Evolutionary conservation across 2,113 vertebrate genomes (phyloP), one percentile per base, ranked within the genome.

Genomic region (Tragelaphus imberbis): DNA sequence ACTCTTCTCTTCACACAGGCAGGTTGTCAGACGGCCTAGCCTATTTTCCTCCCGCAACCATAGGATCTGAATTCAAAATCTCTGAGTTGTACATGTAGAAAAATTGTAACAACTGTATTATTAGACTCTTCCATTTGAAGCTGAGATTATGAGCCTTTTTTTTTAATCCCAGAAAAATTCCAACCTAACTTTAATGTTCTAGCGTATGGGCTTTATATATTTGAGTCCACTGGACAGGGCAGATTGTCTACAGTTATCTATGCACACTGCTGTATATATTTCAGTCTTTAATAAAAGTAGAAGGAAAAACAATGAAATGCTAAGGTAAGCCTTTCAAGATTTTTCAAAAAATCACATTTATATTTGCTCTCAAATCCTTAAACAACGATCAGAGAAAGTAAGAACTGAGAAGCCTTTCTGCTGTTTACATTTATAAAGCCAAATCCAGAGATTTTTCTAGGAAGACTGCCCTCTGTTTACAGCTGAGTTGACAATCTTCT

Each of bases 401-500:
- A 81, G 75, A 40, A 47, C 0, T n/a, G 47, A 94, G 25, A 75
- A 96, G 33, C 0, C 44, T 77, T 84, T 56, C 49, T 2, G 14
- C 4, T 59, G 53, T 49, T 97, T 36, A 36, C 0, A 75, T 11
- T 89, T 85, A 85, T 36, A 81, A 95, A 92, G 12, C 87, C 97
- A 97, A 97, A 96, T 93, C 81, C 21, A 91, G 44, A 97, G 36
- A 96, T 58, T 96, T 97, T 88, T 96, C 96, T 86, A 36, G 36
- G 95, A 96, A 88, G 16, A 95, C 28, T 65, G 68, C 27, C 80
- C 77, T 94, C 97, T 97, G 58, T 96, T 98, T 97, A 96, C 92
- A 96, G 95, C 96, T 97, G 97, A 98, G 92, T 84, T 98, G 97
- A 96, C 97, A 98, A 85, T 92, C 93, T 94, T 94, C 71, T 95